Evolutionary conservation across 2,113 vertebrate genomes (phyloP).

Genomic region (Phycodurus eques): DNA sequence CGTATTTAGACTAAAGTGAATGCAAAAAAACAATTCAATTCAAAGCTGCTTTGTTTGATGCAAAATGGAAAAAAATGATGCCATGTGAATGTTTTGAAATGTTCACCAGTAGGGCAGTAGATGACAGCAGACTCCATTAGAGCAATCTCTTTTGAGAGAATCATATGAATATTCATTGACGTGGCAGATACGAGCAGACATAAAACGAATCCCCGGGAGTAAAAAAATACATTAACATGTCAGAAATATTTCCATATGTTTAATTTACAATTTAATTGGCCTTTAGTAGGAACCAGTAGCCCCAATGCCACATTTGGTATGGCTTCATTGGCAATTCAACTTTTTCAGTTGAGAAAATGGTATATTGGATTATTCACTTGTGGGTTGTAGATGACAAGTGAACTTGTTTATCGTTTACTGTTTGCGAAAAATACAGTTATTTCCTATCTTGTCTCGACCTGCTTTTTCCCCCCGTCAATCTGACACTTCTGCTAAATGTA

Average conservation of each 20-base stretch:
- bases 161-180: background rate
- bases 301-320: background rate
- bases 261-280: background rate
- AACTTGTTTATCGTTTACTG: background rate
- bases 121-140: background rate
- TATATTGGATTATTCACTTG: background rate
- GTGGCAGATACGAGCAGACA: background rate
- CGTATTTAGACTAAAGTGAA: background rate
- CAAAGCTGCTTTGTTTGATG: background rate
- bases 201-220: background rate
- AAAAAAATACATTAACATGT: background rate
- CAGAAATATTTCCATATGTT: background rate
- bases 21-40: background rate
- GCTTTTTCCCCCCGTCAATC: background rate
- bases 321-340: background rate
- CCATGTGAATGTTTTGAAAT: background rate
- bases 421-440: background rate
- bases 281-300: background rate
- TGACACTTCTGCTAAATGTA: background rate
- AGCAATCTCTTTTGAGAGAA: background rate
- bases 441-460: background rate
- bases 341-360: background rate
- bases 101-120: background rate
- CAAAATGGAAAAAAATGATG: background rate
- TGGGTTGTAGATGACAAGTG: background rate